These are phyloP conservation scores for Phenganax marumi DNA, from an alignment of 92 coral and sea anemone genomes.

Conservation along the genomic window DNA sequence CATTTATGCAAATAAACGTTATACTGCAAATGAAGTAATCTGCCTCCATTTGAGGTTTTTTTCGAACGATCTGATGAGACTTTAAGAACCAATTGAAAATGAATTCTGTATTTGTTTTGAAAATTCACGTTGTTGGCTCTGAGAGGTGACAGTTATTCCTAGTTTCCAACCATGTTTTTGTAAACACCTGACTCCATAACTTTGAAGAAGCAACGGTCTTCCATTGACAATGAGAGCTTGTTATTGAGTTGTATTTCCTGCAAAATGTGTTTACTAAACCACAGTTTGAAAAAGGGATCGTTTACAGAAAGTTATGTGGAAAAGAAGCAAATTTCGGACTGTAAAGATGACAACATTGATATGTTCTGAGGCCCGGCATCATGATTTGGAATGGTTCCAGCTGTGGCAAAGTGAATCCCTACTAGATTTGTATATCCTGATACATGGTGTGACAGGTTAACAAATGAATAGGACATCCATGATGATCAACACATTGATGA, in stretches of 20 bases:
- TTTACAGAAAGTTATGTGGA: neutral
- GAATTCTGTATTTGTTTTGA: slow-evolving; percentile 35
- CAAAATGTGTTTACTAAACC: neutral
- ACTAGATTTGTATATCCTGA: neutral
- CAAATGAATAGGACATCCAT: slow-evolving; percentile 5
- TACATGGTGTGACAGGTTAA: neutral
- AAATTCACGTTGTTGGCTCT: slow-evolving; percentile 8
- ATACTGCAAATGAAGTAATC: slow-evolving; percentile 22
- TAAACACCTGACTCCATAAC: slow-evolving; percentile 27
- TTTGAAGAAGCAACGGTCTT: slow-evolving; percentile 39
- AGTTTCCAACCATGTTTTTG: slow-evolving; percentile 41
- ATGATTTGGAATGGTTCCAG: neutral
- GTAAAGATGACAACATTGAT: neutral
- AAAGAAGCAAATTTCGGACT: neutral
- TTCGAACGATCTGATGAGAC: slow-evolving; percentile 37
- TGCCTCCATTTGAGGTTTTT: slow-evolving; percentile 37
- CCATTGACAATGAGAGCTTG: slow-evolving; percentile 25
- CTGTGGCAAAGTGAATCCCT: neutral
- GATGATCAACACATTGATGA: neutral
- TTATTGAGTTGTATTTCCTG: neutral
- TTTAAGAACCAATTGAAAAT: slow-evolving; percentile 29
- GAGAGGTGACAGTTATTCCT: slow-evolving; percentile 44
- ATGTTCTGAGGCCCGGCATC: neutral
- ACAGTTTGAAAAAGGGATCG: neutral
- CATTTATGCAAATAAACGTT: too few relatives aligned